phyloP scores from a whole-genome alignment of 2,797 vertebrate species.

The Novumbra hubbsi region DNA sequence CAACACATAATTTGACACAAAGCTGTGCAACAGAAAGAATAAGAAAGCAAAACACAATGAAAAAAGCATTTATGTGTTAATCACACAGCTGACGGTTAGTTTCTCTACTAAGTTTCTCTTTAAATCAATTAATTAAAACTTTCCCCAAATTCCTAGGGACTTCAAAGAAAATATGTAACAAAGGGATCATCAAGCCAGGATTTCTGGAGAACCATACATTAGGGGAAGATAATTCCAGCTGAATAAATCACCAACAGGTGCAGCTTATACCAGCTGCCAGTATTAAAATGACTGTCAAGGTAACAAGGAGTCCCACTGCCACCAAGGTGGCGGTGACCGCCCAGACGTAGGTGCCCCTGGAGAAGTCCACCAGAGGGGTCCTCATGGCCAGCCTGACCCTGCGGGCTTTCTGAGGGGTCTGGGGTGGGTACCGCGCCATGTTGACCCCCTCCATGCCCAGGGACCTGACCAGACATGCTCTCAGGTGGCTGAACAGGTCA shows the following conservation, averaged over 20 bases:
- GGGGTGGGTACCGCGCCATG: conserved; percentile 79
- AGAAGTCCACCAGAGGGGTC: conserved; percentile 61
- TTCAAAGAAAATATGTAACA: neutral
- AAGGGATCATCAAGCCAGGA: neutral
- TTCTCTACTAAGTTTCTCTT: too few relatives aligned
- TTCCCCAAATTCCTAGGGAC: neutral
- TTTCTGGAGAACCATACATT: neutral
- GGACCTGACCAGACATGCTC: conserved; percentile 80
- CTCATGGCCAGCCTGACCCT: conserved; percentile 60
- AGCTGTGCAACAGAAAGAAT: neutral
- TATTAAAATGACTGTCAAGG: conserved; percentile 71
- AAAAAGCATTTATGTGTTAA: neutral
- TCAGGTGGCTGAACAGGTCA: conserved; percentile 84
- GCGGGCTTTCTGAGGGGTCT: conserved; percentile 54
- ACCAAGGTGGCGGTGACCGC: conserved; percentile 62
- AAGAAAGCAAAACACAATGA: neutral
- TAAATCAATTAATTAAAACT: too few relatives aligned
- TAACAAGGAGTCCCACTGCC: conserved; percentile 61
- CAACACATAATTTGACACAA: neutral
- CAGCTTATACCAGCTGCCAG: conserved; percentile 71
- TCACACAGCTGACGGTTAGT: neutral
- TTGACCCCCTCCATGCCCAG: conserved; percentile 78
- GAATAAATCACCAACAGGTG: conserved; percentile 68
- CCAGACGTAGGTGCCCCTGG: conserved; percentile 62
- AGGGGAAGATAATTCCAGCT: too few relatives aligned